A percentile compares a stretch with the other conserved stretches of the same genome.
Conservation (phyloP, 2,888 invertebrate species). For the Seladonia tumulorum region DNA sequence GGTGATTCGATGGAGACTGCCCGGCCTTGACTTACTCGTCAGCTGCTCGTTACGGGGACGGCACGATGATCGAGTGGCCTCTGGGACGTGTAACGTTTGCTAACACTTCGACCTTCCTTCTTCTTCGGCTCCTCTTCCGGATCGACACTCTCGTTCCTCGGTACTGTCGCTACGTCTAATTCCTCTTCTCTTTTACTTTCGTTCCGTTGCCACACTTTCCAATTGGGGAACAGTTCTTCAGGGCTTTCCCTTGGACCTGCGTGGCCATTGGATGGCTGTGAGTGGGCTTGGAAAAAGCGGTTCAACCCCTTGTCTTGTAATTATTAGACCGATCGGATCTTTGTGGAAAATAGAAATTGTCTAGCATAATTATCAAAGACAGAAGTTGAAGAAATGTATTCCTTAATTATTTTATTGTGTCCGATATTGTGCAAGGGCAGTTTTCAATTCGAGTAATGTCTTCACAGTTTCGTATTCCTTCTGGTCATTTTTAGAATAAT, state of each 20-base stretch:
- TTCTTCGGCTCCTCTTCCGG: not conserved
- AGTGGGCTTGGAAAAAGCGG: no score
- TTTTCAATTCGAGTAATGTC: no score
- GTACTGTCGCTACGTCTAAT: not conserved
- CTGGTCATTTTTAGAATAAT: no score
- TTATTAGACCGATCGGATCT: no score
- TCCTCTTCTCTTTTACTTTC: not conserved
- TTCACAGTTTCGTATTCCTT: no score
- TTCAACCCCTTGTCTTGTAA: no score
- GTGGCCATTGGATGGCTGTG: no score
- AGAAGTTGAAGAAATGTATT: no score
- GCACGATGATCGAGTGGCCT: not conserved
- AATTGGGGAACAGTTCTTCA: not conserved
- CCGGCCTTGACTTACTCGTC: slow-evolving; percentile 8
- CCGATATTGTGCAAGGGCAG: no score
- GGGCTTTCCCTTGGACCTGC: not conserved
- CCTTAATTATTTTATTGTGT: no score
- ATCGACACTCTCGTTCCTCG: not conserved
- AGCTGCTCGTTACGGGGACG: not conserved
- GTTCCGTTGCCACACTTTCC: not conserved
- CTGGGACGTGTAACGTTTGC: not conserved
- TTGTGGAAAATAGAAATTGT: no score
- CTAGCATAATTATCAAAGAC: no score
- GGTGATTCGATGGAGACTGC: slow-evolving; percentile 11
- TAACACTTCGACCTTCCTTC: not conserved